phyloP scores from a whole-genome alignment of 1,140 invertebrate genomes.

The Drosophila tristis region DNA sequence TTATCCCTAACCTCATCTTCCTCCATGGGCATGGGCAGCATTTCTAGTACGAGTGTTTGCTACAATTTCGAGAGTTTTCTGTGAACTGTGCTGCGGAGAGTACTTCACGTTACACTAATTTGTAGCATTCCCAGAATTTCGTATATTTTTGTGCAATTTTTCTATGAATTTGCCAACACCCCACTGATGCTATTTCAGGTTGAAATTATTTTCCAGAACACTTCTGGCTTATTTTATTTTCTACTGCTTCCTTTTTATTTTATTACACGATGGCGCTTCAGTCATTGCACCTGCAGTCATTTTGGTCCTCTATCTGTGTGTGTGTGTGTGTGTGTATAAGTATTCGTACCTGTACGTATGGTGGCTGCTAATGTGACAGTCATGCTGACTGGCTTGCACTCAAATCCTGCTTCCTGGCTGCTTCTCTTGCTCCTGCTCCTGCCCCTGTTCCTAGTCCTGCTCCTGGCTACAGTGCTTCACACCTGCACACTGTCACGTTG shows the following conservation, averaged over 20 bases:
- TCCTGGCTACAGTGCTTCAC: no score
- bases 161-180: background rate
- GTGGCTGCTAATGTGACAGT: constrained; percentile 78
- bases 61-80: background rate
- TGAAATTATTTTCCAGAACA: constrained; percentile 47
- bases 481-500: no score
- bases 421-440: background rate
- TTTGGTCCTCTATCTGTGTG: constrained; percentile 25
- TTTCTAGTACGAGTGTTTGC: background rate
- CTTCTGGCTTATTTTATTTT: constrained; percentile 36
- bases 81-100: background rate
- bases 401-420: constrained; percentile 49
- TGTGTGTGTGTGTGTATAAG: constrained; percentile 9
- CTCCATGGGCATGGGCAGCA: background rate
- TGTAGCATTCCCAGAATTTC: background rate
- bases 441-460: background rate
- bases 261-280: constrained; percentile 69
- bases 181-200: background rate
- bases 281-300: constrained; percentile 79
- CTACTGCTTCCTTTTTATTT: constrained; percentile 39
- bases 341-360: constrained; percentile 35
- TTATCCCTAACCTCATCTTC: constrained; percentile 30
- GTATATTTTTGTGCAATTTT: background rate
- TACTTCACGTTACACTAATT: no score
- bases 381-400: constrained; percentile 78